Conservation (phyloP, 1,140 invertebrate genomes). For the Hyles vespertilio region DNA sequence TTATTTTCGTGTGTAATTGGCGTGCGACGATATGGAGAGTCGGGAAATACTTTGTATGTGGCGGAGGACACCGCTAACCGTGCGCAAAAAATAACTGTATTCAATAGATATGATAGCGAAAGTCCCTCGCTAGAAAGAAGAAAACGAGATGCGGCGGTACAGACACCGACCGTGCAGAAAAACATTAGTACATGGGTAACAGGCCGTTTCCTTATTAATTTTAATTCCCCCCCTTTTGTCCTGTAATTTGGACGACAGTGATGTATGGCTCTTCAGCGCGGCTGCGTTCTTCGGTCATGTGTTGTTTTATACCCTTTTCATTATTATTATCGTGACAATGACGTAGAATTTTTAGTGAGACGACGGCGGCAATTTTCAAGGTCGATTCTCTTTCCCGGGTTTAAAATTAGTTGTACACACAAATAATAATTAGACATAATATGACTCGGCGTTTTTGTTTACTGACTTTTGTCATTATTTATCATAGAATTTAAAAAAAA, state of each 20-base stretch:
- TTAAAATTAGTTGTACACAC: too few species aligned
- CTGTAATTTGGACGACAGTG: not conserved
- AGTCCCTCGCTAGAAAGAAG: constrained; percentile 36
- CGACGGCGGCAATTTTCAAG: constrained; percentile 2
- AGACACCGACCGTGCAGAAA: constrained; percentile 38
- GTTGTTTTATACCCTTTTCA: constrained; percentile 28
- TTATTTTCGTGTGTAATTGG: constrained; percentile 45
- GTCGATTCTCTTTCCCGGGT: not conserved
- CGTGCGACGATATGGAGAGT: constrained; percentile 41
- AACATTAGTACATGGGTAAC: constrained; percentile 71
- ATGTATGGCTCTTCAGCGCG: too few species aligned
- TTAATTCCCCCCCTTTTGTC: constrained; percentile 47
- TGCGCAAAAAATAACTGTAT: constrained; percentile 39
- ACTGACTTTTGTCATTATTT: not conserved
- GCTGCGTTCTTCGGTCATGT: too few species aligned
- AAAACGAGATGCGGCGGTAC: constrained; percentile 55
- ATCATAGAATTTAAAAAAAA: too few species aligned
- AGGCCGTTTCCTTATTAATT: constrained; percentile 56
- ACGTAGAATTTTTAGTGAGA: constrained; percentile 25
- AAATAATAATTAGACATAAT: not conserved
- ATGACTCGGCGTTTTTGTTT: constrained; percentile 11
- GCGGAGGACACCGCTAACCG: constrained; percentile 29
- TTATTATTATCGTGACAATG: constrained; percentile 42
- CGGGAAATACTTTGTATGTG: constrained; percentile 56
- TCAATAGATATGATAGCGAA: constrained; percentile 44